phyloP scores from a whole-genome alignment of 2,113 vertebrate species.

The Mionectes macconnelli region DNA sequence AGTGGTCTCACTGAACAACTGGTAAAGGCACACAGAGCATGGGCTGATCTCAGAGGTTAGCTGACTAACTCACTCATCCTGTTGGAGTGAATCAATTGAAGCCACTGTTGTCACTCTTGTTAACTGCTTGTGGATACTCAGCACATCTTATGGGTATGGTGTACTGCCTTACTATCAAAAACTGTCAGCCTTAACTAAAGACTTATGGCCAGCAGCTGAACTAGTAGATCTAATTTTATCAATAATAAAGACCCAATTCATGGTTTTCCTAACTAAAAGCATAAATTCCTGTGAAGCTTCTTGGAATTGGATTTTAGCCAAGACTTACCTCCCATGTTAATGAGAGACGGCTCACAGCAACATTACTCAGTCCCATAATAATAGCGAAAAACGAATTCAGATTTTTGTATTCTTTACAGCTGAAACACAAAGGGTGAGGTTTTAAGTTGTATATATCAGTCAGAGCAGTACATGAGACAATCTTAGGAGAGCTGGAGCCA shows the following conservation, averaged over 20 bases:
- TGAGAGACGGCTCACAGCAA: constrained; percentile 91
- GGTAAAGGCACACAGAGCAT: background rate
- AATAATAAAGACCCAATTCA: background rate
- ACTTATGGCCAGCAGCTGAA: background rate
- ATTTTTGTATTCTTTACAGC: constrained; percentile 97
- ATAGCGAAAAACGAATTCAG: constrained; percentile 96
- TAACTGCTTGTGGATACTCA: background rate
- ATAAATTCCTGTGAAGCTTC: background rate
- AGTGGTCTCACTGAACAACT: background rate
- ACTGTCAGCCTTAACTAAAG: background rate
- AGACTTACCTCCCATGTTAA: constrained; percentile 96
- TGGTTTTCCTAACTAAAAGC: constrained; percentile 19
- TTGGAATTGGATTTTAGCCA: background rate
- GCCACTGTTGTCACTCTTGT: background rate
- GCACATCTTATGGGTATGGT: background rate
- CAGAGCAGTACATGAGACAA: background rate
- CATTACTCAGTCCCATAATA: constrained; percentile 95
- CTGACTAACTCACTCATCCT: background rate
- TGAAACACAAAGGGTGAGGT: constrained; percentile 72
- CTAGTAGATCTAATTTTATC: constrained; percentile 2
- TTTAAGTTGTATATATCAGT: constrained; percentile 1
- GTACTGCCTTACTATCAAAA: background rate
- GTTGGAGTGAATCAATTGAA: background rate
- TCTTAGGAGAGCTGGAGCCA: background rate
- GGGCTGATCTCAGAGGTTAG: background rate